Percentiles rank a stretch among this genome's conserved stretches.
Conservation (phyloP, 2,113 vertebrate genomes). For the Peromyscus polionotus region DNA sequence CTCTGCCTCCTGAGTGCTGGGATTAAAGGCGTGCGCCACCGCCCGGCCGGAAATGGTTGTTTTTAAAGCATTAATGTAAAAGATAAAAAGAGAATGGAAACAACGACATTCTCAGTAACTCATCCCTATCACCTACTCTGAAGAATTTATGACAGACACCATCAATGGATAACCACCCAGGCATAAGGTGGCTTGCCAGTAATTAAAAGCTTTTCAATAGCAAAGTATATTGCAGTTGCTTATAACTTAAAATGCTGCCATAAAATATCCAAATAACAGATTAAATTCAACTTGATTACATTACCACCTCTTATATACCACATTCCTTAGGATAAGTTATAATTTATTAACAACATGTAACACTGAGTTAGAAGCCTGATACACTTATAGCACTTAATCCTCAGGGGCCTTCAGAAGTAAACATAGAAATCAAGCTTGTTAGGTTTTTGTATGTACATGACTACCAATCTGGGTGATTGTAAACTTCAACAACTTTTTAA, state of each 20-base stretch:
- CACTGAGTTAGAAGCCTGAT: background rate
- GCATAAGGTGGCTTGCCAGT: background rate
- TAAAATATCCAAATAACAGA: conserved; percentile 49
- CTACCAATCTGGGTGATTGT: background rate
- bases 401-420: background rate
- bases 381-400: background rate
- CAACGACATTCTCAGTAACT: background rate
- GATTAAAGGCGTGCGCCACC: too few species aligned
- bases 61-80: conserved; percentile 19
- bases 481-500: background rate
- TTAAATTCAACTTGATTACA: conserved; percentile 11
- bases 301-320: background rate
- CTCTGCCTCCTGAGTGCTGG: too few species aligned
- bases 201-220: conserved; percentile 60
- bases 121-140: background rate
- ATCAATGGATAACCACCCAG: background rate
- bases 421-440: background rate
- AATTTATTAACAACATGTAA: conserved; percentile 37
- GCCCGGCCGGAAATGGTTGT: background rate
- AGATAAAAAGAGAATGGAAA: conserved; percentile 48
- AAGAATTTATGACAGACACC: conserved; percentile 1
- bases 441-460: background rate
- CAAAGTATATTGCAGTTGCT: background rate
- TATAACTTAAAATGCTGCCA: conserved; percentile 2
- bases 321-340: background rate